Base-by-base conservation (phyloP, 2,797 vertebrate genomes). In the Sciaenops ocellatus region DNA sequence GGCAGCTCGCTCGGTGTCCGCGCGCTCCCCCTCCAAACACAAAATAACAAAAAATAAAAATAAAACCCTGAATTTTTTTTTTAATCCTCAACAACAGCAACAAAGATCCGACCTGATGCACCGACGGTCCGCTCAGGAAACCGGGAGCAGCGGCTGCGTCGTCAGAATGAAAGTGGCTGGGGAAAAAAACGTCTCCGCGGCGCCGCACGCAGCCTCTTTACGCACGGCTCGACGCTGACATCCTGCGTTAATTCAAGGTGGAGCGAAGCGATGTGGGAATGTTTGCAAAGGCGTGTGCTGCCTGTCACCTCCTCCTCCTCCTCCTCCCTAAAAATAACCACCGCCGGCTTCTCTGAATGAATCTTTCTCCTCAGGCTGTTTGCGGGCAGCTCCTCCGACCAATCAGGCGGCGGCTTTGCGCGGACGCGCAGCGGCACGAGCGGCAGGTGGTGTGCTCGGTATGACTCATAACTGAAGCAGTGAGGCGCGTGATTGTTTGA, bases 241-340 rank as follows among this genome's bases (percentile, higher is more conserved):
- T 60, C 42, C 78, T 51, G 69, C 65, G 76, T 52, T 66, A 22
- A 56, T n/a, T 82, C 63, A 24, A 85, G 82, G 87, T 77, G 85
- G 85, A 83, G 86, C 83, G 62, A 66, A 13, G 81, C 44, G 73
- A 7, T 18, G 8, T 26, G 78, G 57, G 73, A 30, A 46, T 69
- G 15, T 83, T 83, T 78, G 82, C 69, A 8, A 52, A 81, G 59
- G 73, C 54, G 67, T 67, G 80, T 69, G 78, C 68, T 30, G 72
- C 71, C 68, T 15, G 76, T 71, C 78, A 13, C 65, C 72, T 47
- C 80, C 83, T 73, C 51, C 66, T 42, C 8, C 34, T 38, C 34
- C 34, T 34, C 80, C 83, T 76, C 9, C n/a, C 83, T 82, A 76
- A 77, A 87, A 85, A 85, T 79, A 85, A 67, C 69, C 81, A 12